Percentiles rank a stretch among this genome's conserved stretches.
Evolutionary conservation across 2,797 vertebrate species (phyloP).

Genomic region (Fistularia tabacaria): DNA sequence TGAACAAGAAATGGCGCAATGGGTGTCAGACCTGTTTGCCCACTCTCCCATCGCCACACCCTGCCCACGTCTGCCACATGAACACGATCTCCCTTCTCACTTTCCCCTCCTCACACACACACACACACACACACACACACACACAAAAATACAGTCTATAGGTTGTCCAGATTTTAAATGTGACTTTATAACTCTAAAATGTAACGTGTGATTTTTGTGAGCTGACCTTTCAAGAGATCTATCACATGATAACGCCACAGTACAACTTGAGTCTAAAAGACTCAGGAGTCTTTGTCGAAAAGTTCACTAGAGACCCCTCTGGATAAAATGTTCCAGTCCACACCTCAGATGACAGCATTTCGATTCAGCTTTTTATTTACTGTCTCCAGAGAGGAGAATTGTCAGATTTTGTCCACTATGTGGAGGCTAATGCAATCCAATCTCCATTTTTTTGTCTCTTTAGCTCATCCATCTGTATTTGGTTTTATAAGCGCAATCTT

Average conservation of each 20-base stretch:
- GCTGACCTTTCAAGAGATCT: slow-evolving; percentile 12
- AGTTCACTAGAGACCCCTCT: slow-evolving; percentile 11
- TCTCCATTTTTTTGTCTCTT: slow-evolving; percentile 11
- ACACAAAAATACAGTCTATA: not conserved
- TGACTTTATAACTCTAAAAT: slow-evolving; percentile 7
- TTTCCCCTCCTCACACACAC: too few relatives aligned
- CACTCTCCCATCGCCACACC: slow-evolving; percentile 47
- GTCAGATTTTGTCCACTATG: not conserved
- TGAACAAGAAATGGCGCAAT: slow-evolving; percentile 1
- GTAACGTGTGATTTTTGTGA: slow-evolving; percentile 25
- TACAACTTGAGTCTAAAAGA: slow-evolving; percentile 9
- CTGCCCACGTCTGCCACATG: slow-evolving; percentile 31
- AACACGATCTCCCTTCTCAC: slow-evolving; percentile 45
- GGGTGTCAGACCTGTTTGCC: slow-evolving; percentile 57
- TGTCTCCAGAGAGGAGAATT: slow-evolving; percentile 1
- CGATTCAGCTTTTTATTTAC: slow-evolving; percentile 6
- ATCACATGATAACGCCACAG: slow-evolving; percentile 29
- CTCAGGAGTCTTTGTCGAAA: slow-evolving; percentile 25
- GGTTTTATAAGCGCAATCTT: slow-evolving; percentile 33
- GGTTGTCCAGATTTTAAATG: not conserved
- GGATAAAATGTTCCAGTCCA: too few relatives aligned
- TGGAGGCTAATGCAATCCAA: slow-evolving; percentile 7
- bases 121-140: slow-evolving; percentile 5
- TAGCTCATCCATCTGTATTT: too few relatives aligned
- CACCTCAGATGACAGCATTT: too few relatives aligned